Conservation (phyloP, 2,113 vertebrate genomes). For the Dasypus novemcinctus region DNA sequence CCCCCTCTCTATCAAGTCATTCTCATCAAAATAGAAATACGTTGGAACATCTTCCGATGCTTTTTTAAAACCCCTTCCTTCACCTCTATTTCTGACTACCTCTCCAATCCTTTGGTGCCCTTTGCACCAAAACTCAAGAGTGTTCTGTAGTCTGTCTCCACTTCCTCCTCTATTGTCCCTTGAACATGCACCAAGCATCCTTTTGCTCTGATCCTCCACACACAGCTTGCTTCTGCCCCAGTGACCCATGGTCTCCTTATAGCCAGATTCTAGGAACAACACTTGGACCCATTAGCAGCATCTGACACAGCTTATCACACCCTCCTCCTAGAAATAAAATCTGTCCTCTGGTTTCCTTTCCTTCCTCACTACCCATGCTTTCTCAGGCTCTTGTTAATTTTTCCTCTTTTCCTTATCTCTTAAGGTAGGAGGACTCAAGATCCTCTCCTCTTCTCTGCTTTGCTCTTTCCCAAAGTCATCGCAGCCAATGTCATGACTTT, state of each 20-base stretch:
- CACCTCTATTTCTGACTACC: neutral
- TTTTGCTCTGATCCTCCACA: neutral
- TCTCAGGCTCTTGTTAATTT: neutral
- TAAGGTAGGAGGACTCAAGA: neutral
- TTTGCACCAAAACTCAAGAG: neutral
- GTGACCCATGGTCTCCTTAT: neutral
- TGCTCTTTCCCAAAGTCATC: neutral
- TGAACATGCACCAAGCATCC: neutral
- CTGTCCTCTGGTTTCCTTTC: no score
- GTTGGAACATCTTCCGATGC: neutral
- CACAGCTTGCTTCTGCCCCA: neutral
- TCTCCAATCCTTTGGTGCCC: neutral
- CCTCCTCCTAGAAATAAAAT: neutral
- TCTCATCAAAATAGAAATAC: neutral
- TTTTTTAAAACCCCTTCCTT: neutral
- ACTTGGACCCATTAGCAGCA: neutral
- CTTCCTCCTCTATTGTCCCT: neutral
- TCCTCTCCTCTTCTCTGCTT: neutral
- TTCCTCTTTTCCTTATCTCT: neutral
- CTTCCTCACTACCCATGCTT: neutral
- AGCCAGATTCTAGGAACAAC: neutral
- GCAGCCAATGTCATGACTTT: neutral
- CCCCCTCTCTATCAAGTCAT: neutral
- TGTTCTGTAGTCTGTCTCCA: neutral
- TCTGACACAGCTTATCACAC: neutral